These are phyloP conservation scores for Synchiropus splendidus DNA, from an alignment of 2,113 vertebrate genomes.

Conservation along the genomic window DNA sequence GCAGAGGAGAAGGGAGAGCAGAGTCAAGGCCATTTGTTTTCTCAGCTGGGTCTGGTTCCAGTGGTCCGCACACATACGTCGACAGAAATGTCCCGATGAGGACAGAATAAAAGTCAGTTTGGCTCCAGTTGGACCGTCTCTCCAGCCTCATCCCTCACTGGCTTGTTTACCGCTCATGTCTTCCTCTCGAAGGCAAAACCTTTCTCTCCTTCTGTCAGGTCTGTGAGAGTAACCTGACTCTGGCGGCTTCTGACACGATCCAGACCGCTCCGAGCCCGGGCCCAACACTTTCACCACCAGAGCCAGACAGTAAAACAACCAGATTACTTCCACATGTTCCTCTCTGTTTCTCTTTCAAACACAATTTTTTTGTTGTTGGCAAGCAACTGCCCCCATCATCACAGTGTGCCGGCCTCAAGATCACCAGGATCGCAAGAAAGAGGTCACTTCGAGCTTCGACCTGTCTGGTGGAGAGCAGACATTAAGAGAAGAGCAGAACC, in stretches of 20 bases:
- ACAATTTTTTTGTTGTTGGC: slow-evolving; percentile 15
- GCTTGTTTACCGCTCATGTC: slow-evolving; percentile 42
- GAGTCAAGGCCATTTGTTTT: slow-evolving; percentile 65
- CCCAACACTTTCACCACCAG: slow-evolving; percentile 95
- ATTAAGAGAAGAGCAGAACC: too few relatives aligned
- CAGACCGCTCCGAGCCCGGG: slow-evolving; percentile 90
- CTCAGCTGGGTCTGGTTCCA: slow-evolving; percentile 65
- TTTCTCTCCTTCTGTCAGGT: slow-evolving; percentile 69
- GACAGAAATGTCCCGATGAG: slow-evolving; percentile 36
- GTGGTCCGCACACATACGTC: slow-evolving; percentile 51
- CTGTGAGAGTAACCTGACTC: slow-evolving; percentile 97
- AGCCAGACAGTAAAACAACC: slow-evolving; percentile 98
- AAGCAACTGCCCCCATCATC: too few relatives aligned
- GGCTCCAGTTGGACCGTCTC: slow-evolving; percentile 39
- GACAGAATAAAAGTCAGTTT: slow-evolving; percentile 36
- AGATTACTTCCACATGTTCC: slow-evolving; percentile 99
- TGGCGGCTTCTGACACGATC: slow-evolving; percentile 98
- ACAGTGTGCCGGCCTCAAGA: too few relatives aligned
- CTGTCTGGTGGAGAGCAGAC: too few relatives aligned
- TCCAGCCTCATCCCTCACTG: slow-evolving; percentile 34
- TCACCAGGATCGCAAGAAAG: too few relatives aligned
- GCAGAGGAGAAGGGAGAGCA: too few relatives aligned
- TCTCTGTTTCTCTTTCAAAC: slow-evolving; percentile 35
- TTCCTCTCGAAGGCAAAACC: slow-evolving; percentile 8
- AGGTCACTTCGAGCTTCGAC: too few relatives aligned